Evolutionary conservation across 1,140 invertebrate genomes (phyloP).

Genomic region (Danaus plexippus): DNA sequence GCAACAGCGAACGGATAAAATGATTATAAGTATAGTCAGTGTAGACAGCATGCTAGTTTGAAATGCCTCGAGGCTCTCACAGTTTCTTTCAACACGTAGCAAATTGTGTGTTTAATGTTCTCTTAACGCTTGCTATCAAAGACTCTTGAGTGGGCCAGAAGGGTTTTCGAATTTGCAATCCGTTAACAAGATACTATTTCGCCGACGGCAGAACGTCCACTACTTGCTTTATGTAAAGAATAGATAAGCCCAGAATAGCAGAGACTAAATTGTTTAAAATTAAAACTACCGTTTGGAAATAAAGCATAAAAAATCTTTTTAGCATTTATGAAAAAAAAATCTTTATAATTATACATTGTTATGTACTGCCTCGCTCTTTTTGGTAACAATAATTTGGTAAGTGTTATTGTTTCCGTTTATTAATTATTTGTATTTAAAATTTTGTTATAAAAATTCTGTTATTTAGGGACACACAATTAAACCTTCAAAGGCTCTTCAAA

Average conservation of each 20-base stretch:
- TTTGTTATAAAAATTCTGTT: too few species aligned
- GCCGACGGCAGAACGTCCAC: slow-evolving; percentile 42
- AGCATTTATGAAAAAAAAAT: too few species aligned
- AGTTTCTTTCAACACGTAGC: slow-evolving; percentile 65
- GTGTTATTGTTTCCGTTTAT: not conserved
- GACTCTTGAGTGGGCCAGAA: slow-evolving; percentile 37
- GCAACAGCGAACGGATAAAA: slow-evolving; percentile 40
- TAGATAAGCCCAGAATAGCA: slow-evolving; percentile 6
- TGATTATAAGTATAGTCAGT: slow-evolving; percentile 41
- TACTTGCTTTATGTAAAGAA: slow-evolving; percentile 35
- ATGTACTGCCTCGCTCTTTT: too few species aligned
- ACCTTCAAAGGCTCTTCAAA: slow-evolving; percentile 21
- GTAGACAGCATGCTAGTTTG: slow-evolving; percentile 12
- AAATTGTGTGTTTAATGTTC: slow-evolving; percentile 60
- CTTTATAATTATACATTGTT: too few species aligned
- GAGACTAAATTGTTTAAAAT: too few species aligned
- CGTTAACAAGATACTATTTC: slow-evolving; percentile 60
- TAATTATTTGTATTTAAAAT: not conserved
- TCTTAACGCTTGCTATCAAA: slow-evolving; percentile 48
- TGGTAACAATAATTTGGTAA: not conserved
- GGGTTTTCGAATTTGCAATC: slow-evolving; percentile 57
- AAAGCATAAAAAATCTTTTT: too few species aligned
- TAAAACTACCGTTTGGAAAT: too few species aligned
- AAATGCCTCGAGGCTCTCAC: slow-evolving; percentile 41
- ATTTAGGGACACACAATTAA: slow-evolving; percentile 8